phyloP scores from a whole-genome alignment of 2,888 invertebrate species.

The Clunio marinus region DNA sequence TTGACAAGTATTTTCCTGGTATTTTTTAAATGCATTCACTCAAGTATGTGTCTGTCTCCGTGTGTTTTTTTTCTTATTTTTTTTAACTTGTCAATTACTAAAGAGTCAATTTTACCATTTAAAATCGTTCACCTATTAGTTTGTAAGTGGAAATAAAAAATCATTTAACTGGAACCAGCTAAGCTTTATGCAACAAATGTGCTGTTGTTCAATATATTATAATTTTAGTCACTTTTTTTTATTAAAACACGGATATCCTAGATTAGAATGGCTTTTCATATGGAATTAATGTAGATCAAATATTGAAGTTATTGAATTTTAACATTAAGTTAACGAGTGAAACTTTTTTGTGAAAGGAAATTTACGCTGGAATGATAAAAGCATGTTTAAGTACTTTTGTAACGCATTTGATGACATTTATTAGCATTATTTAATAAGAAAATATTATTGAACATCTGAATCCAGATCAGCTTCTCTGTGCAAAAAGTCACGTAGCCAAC shows the following conservation, averaged over 20 bases:
- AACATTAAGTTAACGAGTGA: not conserved
- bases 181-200: not conserved
- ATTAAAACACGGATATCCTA: constrained; percentile 35
- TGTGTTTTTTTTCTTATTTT: too few relatives aligned
- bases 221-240: not conserved
- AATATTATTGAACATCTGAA: not conserved
- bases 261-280: not conserved
- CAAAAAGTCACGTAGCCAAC: not conserved
- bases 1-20: not conserved
- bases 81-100: not conserved
- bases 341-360: too few relatives aligned
- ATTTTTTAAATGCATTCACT: too few relatives aligned
- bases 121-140: not conserved
- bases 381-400: not conserved
- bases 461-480: not conserved
- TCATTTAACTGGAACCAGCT: not conserved
- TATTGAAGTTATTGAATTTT: not conserved
- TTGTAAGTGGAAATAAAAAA: not conserved
- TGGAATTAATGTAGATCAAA: not conserved
- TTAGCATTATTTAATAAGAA: constrained; percentile 6
- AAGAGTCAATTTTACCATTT: not conserved
- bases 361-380: not conserved
- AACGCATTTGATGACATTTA: not conserved
- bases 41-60: too few relatives aligned
- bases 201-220: not conserved